Conservation (phyloP, 2,888 invertebrate species). For the Stenurella melanura region DNA sequence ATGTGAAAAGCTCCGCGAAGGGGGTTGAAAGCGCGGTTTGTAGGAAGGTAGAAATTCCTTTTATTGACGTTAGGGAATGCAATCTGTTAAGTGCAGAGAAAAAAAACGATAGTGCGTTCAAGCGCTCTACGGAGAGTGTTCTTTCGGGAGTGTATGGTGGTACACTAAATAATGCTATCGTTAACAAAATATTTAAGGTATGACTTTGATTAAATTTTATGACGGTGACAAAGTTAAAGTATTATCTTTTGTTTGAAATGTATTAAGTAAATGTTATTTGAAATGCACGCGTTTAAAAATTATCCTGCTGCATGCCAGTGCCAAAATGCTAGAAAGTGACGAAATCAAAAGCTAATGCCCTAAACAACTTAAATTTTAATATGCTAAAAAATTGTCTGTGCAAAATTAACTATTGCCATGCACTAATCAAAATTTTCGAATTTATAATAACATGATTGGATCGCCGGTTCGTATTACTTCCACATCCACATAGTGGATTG, state of each 20-base stretch:
- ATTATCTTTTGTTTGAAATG: neutral
- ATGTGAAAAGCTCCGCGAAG: conserved; percentile 22
- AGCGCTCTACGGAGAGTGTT: conserved; percentile 27
- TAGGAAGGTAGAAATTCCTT: conserved; percentile 26
- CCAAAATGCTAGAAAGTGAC: no score
- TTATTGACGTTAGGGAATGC: conserved; percentile 13
- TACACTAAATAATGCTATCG: conserved; percentile 23
- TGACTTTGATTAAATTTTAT: neutral
- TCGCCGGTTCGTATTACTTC: no score
- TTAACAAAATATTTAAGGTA: conserved; percentile 38
- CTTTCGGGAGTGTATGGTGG: conserved; percentile 39
- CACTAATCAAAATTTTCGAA: no score
- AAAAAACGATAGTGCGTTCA: neutral
- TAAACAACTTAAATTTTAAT: no score
- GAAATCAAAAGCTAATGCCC: no score
- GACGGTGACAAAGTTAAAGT: neutral
- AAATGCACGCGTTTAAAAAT: no score
- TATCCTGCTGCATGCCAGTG: no score
- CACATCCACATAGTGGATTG: no score
- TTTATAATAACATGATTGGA: no score
- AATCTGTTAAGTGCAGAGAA: neutral
- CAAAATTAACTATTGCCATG: no score
- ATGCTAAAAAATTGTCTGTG: no score
- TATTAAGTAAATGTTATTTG: no score
- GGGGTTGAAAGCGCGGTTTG: conserved; percentile 20